Conservation (phyloP, 2,113 vertebrate species). For the Carollia perspicillata region DNA sequence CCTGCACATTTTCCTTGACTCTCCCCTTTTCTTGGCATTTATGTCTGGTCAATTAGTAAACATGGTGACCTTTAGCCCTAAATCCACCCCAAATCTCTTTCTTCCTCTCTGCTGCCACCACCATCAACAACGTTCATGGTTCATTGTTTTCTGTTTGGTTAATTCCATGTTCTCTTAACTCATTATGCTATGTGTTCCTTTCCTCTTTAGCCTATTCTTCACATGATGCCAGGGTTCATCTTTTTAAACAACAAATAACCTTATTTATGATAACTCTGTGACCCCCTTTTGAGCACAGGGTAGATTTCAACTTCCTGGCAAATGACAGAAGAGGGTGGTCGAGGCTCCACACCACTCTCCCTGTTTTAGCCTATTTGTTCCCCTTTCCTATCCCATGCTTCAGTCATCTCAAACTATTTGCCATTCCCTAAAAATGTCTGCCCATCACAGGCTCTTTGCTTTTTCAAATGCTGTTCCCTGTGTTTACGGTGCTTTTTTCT, state of each 20-base stretch:
- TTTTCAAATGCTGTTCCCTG: not conserved
- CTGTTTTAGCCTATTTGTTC: not conserved
- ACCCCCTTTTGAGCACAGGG: not conserved
- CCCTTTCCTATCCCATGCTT: not conserved
- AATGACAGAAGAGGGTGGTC: not conserved
- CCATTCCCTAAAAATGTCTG: not conserved
- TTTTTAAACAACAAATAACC: not conserved
- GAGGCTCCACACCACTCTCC: not conserved
- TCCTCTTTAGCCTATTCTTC: not conserved
- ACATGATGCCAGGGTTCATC: not conserved
- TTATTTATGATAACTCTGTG: not conserved
- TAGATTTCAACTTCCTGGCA: not conserved
- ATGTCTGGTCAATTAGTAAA: not conserved
- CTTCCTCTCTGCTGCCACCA: not conserved
- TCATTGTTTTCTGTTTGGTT: not conserved
- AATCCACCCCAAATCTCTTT: not conserved
- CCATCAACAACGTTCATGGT: accelerated
- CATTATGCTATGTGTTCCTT: not conserved
- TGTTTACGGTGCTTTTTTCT: not conserved
- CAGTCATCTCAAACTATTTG: too few species aligned
- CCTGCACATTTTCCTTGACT: not conserved
- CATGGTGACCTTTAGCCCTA: not conserved
- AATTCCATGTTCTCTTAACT: accelerated
- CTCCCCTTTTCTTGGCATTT: not conserved
- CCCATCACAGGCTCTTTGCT: not conserved